phyloP scores from a whole-genome alignment of 2,113 vertebrate genomes.

The Vombatus ursinus region DNA sequence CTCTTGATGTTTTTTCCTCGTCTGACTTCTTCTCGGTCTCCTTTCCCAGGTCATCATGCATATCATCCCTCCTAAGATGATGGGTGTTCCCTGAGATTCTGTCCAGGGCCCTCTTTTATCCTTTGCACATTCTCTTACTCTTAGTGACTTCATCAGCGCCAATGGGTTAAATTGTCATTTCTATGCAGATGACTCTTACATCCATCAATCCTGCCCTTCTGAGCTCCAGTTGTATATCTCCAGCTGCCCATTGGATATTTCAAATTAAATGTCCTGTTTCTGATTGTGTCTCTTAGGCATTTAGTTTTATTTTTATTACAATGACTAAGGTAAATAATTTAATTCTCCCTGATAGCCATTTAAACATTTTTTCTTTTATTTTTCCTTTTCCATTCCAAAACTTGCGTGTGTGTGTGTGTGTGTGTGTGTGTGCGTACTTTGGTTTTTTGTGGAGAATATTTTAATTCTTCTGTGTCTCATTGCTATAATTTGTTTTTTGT shows the following conservation, averaged over 20 bases:
- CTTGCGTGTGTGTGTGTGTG: not conserved
- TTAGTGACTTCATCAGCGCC: not conserved
- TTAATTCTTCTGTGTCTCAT: not conserved
- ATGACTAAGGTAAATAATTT: not conserved
- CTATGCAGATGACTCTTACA: not conserved
- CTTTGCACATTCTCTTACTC: not conserved
- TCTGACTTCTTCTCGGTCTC: no score
- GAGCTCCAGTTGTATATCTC: not conserved
- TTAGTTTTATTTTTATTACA: not conserved
- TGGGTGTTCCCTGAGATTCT: not conserved
- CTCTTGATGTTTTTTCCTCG: no score
- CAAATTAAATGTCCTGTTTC: not conserved
- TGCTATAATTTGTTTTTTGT: not conserved
- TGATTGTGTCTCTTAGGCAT: not conserved
- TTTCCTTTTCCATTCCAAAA: not conserved
- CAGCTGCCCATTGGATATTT: not conserved
- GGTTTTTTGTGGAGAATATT: not conserved
- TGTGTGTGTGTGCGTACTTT: no score
- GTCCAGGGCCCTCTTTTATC: not conserved
- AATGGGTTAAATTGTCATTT: not conserved
- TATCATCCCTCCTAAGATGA: not conserved
- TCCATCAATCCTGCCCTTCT: not conserved
- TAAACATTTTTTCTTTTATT: not conserved
- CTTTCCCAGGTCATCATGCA: not conserved
- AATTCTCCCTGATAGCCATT: not conserved